Evolutionary conservation across 2,888 invertebrate genomes (phyloP), one percentile per base, ranked within the genome.

Genomic region (Netelia inedita): DNA sequence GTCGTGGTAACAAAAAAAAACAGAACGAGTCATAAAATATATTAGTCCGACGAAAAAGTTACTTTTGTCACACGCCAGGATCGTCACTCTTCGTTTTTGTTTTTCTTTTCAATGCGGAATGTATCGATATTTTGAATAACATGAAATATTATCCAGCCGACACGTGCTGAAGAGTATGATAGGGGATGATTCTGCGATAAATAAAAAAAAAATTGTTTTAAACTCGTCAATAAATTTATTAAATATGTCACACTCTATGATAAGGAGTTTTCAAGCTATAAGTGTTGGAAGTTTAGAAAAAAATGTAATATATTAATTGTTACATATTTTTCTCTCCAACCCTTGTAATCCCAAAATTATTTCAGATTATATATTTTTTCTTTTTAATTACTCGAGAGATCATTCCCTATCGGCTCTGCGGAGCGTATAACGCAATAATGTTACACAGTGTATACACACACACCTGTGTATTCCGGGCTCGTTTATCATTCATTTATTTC

Each of bases 1-100:
- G 81, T 81, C 83, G 83, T 84, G 72, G 41, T 81, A 72, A 66
- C 46, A 59, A 59, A 66, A 68, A 61, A 66, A 76, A 68, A n/a
- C 43, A 68, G 55, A 59, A 61, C 43, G 21, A 69, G 35, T 69
- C 19, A 35, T 19, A 66, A 75, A 57, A 75, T 46, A 65, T 57
- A 21, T 65, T 68, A 63, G 68, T 61, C 46, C 74, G 74, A 35
- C 35, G 16, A 59, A 59, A 69, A 21, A 53, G 23, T 63, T 59
- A 66, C 68, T 21, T 19, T n/a, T 57, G 19, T 43, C 19, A 19
- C 14, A 41, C 28, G 50, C 11, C 28, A 78, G 68, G 43, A 76
- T 76, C 55, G 57, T 14, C 19, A 9, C 23, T 53, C 43, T n/a
- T 65, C 46, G 55, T 69, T 21, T 78, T 35, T 9, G 0, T 0